Percentiles rank a stretch among this genome's conserved stretches.
These are phyloP conservation scores for Haliclystus octoradiatus DNA, from an alignment of 30 jellyfish, hydroid and myxozoan species.

Conservation along the genomic window DNA sequence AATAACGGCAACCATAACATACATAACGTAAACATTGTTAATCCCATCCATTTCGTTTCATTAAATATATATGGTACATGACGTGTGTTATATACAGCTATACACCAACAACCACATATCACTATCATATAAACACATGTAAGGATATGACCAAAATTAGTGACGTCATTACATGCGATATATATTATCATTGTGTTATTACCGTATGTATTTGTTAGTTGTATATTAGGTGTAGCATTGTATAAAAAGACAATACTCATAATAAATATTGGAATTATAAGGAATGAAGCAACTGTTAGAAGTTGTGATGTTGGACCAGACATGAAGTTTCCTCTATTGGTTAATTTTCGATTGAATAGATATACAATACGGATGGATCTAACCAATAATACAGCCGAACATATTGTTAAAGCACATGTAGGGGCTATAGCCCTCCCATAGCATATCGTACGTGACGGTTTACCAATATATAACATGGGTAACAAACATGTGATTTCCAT, in stretches of 20 bases:
- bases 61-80: neutral
- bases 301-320: neutral
- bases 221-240: neutral
- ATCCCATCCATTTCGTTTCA: neutral
- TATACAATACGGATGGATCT: neutral
- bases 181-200: neutral
- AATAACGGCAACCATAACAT: neutral
- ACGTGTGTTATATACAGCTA: neutral
- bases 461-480: neutral
- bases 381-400: neutral
- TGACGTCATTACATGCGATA: neutral
- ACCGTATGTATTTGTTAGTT: neutral
- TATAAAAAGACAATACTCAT: neutral
- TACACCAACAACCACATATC: neutral
- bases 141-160: neutral
- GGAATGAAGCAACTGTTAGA: neutral
- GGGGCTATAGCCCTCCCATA: neutral
- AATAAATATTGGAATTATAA: neutral
- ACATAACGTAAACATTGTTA: neutral
- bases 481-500: neutral
- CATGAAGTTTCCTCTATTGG: neutral
- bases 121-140: neutral
- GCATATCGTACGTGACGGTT: neutral
- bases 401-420: neutral
- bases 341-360: neutral